Evolutionary conservation across 2,113 vertebrate genomes (phyloP), one percentile per base, ranked within the genome.

Genomic region (Bettongia penicillata): DNA sequence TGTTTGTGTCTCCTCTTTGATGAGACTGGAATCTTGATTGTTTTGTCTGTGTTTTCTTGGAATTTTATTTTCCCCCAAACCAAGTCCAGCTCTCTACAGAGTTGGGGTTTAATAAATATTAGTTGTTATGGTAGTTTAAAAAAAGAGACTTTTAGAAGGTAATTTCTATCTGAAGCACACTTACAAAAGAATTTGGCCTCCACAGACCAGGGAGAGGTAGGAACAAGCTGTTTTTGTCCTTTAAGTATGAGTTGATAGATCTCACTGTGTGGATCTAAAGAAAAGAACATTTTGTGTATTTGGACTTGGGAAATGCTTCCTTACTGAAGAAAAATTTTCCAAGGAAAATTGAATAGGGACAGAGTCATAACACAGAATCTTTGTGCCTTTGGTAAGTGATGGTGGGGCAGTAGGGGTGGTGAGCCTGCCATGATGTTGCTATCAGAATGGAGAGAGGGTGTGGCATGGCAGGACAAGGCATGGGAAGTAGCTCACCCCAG

Each of bases 111-210:
- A 22, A 51, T 91, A 91, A 77, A n/a, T 31, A 1, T 49, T 91
- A 10, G n/a, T 3, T 53, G 7, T 51, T n/a, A 24, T 10, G 68
- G 37, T 94, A 89, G 53, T 95, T 94, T 96, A 95, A 89, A 48
- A 91, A 95, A 95, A 96, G 55, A 31, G 68, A 93, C 48, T 95
- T 97, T 95, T 52, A 28, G 95, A 93, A 94, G 92, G 94, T 93
- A 31, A 93, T 22, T 93, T 94, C 96, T 95, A 93, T 52, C 89
- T 95, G 95, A 94, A 97, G 89, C 91, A 92, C 94, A 26, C 57
- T 52, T 84, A 77, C 6, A 22, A 19, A 16, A 48, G 24, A 84
- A 93, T 84, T 52, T 43, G 49, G 57, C 68, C 16, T 77, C 14
- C 1, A 22, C 7, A 68, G 3, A 3, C 31, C 31, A 53, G 49